Percentiles rank a stretch among this genome's conserved stretches.
Evolutionary conservation across 2,797 vertebrate genomes (phyloP).

Genomic region (Ctenochaetus hawaiiensis): DNA sequence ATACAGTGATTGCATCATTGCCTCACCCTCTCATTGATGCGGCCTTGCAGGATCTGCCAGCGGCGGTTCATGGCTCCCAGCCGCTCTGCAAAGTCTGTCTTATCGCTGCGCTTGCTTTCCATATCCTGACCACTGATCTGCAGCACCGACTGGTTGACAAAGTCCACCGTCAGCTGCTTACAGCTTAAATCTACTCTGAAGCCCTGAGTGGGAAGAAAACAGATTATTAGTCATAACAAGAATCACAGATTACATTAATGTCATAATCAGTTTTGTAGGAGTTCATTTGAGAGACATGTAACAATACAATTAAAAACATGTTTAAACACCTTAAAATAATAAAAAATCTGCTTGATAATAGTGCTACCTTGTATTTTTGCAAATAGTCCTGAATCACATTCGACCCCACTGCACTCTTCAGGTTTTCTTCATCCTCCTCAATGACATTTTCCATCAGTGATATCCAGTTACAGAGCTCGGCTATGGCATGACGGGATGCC

Average conservation of each 20-base stretch:
- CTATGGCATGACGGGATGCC: slow-evolving; percentile 94
- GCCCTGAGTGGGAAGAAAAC: slow-evolving; percentile 82
- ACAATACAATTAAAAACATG: not conserved
- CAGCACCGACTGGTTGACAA: slow-evolving; percentile 97
- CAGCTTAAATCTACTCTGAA: slow-evolving; percentile 96
- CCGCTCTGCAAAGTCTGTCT: slow-evolving; percentile 97
- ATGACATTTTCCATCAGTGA: slow-evolving; percentile 94
- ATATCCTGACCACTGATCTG: slow-evolving; percentile 94
- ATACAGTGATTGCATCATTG: fast-evolving
- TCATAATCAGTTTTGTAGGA: not conserved
- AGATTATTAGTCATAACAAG: not conserved
- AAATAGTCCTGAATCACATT: slow-evolving; percentile 90
- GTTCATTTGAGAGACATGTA: not conserved
- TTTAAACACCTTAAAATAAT: not conserved
- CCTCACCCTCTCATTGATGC: slow-evolving; percentile 92
- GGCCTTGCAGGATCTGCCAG: slow-evolving; percentile 95
- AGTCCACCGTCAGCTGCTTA: slow-evolving; percentile 97
- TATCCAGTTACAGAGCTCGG: slow-evolving; percentile 96
- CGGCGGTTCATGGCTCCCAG: slow-evolving; percentile 96
- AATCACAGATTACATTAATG: not conserved
- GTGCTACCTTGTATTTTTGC: slow-evolving; percentile 94
- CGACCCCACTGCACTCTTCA: slow-evolving; percentile 92
- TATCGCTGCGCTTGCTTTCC: slow-evolving; percentile 96
- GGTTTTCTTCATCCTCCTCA: slow-evolving; percentile 92
- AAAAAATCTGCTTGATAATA: not conserved